Evolutionary conservation across 2,797 vertebrate genomes (phyloP), one percentile per base, ranked within the genome.

Genomic region (Tympanoctomys barrerae): DNA sequence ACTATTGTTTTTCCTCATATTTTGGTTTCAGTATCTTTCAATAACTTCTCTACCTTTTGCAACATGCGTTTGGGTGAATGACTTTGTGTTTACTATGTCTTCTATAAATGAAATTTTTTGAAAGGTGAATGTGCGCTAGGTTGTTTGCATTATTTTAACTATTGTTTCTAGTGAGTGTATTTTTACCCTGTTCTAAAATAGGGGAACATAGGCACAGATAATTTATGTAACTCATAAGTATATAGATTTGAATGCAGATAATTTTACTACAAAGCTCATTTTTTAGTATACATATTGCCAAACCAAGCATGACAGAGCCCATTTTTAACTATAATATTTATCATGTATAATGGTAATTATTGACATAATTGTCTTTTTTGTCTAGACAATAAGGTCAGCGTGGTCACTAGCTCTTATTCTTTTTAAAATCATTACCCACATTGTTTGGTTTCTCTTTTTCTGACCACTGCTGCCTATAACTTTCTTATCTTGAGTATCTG

Each of bases 91-190:
- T 61, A 54, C 31, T 81, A 12, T 18, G 24, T 46, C 87, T 52
- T 62, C 59, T 61, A 4, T 54, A 24, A 21, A 83, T 85, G 66
- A 9, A 87, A 31, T 46, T 79, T 21, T 16, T 78, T 52, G 4
- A 18, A 13, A 31, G 21, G 26, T 11, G 19, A 90, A 36, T 61
- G 49, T 49, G 6, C 71, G 21, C 13, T 77, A 83, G 42, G 9
- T 61, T 90, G 93, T 75, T 18, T 82, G 14, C 24, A 75, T 54
- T 80, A 78, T 87, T 81, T 91, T 57, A 68, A 86, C 66, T 80
- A 33, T 31, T 77, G 73, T 26, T 87, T 83, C 88, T 66, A 7
- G 14, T 68, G 8, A 59, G 18, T 78, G 33, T 66, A 61, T 70
- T 80, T 82, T 64, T 18, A 81, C 2, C 13, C 1, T 5, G 10